Percentiles rank a stretch among this genome's conserved stretches.
These are phyloP conservation scores for Carcinoscorpius rotundicauda DNA, from an alignment of 1,140 invertebrate species.

Conservation along the genomic window DNA sequence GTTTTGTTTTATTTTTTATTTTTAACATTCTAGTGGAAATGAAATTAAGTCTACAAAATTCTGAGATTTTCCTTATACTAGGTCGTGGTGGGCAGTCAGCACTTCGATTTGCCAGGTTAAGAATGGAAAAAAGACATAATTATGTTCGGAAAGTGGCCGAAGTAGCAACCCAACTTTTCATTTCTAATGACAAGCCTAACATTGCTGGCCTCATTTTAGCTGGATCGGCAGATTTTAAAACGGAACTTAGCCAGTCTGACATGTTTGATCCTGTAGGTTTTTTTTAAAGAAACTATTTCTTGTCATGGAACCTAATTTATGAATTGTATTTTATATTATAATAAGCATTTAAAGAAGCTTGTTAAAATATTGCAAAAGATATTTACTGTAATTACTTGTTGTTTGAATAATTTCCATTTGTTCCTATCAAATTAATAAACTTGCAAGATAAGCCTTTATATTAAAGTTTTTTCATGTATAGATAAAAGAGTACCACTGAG, in stretches of 20 bases:
- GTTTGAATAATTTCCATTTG: too few species aligned
- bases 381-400: neutral
- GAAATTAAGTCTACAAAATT: too few species aligned
- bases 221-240: constrained; percentile 99
- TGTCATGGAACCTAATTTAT: constrained; percentile 5
- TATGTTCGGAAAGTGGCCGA: constrained; percentile 99
- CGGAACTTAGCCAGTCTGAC: constrained; percentile 97
- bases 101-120: constrained; percentile 93
- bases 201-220: constrained; percentile 94
- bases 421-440: too few species aligned
- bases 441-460: too few species aligned
- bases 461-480: too few species aligned
- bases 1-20: too few species aligned
- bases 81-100: constrained; percentile 98
- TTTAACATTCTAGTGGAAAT: too few species aligned
- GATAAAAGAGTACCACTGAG: too few species aligned
- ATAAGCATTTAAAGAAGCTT: constrained; percentile 2
- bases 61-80: constrained; percentile 23
- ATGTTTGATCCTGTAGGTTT: constrained; percentile 96
- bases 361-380: neutral
- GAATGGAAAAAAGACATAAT: constrained; percentile 99
- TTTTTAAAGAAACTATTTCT: constrained; percentile 2
- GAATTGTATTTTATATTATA: constrained; percentile 6
- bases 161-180: constrained; percentile 92
- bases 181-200: constrained; percentile 94